Evolutionary conservation across 92 coral and sea anemone species (phyloP).

Genomic region (Parazoanthus darwini): DNA sequence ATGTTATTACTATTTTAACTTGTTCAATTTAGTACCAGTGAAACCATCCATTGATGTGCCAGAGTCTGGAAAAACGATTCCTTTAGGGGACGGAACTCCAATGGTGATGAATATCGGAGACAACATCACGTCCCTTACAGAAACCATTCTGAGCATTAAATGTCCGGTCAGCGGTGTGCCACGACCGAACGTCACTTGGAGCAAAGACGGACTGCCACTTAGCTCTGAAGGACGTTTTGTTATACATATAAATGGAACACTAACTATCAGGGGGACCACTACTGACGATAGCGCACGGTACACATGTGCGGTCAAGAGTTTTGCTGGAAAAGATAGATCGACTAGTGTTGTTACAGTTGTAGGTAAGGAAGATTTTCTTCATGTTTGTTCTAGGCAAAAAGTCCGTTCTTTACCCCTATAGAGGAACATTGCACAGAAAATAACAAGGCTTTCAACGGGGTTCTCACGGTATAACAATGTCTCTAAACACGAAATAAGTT

Average conservation of each 20-base stretch:
- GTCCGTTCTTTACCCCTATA: not conserved
- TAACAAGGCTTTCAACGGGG: too few species aligned
- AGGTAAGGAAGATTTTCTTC: constrained; percentile 14
- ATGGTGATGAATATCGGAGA: constrained; percentile 33
- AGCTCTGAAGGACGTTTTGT: not conserved
- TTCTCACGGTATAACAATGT: too few species aligned
- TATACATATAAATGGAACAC: constrained; percentile 6
- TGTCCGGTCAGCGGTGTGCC: constrained; percentile 56
- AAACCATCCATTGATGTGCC: constrained; percentile 24
- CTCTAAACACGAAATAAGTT: too few species aligned
- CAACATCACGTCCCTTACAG: constrained; percentile 45
- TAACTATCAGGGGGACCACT: constrained; percentile 29
- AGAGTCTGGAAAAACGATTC: not conserved
- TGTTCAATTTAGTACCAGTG: not conserved
- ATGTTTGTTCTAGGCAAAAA: not conserved
- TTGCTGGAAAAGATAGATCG: constrained; percentile 26
- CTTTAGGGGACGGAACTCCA: constrained; percentile 43
- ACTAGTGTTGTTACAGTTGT: constrained; percentile 37
- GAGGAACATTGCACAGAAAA: not conserved
- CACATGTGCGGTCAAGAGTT: constrained; percentile 32
- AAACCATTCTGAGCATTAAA: constrained; percentile 36
- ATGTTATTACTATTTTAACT: too few species aligned
- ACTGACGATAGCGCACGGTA: constrained; percentile 39
- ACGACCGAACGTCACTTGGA: constrained; percentile 45
- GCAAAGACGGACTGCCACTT: constrained; percentile 40